Evolutionary conservation across 1,140 invertebrate genomes (phyloP), one percentile per base, ranked within the genome.

Genomic region (Drosophila orosa): DNA sequence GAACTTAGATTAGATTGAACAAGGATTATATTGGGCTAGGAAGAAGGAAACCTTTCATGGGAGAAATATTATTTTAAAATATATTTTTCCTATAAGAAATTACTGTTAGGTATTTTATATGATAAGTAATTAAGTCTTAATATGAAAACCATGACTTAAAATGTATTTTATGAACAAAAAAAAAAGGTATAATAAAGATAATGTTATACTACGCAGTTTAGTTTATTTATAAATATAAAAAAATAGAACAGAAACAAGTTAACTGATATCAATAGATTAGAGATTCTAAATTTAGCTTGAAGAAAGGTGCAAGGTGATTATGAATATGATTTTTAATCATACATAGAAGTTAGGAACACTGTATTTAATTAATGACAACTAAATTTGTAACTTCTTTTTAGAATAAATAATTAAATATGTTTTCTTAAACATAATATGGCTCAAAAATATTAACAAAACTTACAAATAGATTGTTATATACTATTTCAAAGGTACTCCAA

Each of bases 401-500:
- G 13, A 12, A 19, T 2, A 12, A 19, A 2, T 10, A 40, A 13
- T 13, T 22, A 13, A 3, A 22, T 5, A 22, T 22, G 3, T 6
- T 12, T 6, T 22, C 7, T n/a, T 0, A n/a, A 3, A 10, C 7
- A 1, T 25, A 25, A 45, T n/a, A 25, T 9, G 25, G 0, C 3
- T 15, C n/a, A 25, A 0, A 47, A 25, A 25, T 7, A 13, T 24
- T 24, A 8, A 1, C 13, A 39, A 44, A 22, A 15, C 19, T 22
- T 24, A 24, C 19, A 10, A 8, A 0, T 6, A 24, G 1, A 15
- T 45, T 15, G 8, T 5, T 2, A 9, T 2, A 13, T 7, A 33
- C 10, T 19, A 3, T 3, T n/a, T 22, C 35, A n/a, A 62, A 15
- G 45, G 72, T 73, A 73, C 19, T 39, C 19, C 0, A 1, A 2